Base-by-base conservation (phyloP, 2,888 invertebrate genomes). In the Drosophila fungiperda region DNA sequence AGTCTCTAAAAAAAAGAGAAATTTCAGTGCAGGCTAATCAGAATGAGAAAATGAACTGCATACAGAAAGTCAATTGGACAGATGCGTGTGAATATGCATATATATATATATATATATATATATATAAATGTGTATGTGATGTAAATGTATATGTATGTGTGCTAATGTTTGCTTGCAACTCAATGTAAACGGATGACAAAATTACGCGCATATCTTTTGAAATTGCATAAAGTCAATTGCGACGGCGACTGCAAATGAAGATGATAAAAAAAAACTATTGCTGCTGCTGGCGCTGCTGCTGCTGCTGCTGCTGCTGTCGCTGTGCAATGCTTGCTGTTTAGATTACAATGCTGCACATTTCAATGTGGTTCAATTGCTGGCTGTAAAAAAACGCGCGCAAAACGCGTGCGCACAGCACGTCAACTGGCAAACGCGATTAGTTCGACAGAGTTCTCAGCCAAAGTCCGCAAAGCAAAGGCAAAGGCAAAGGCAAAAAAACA, bases 321-420 rank as follows among this genome's bases (percentile, higher is more conserved):
- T 59, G 53, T 49, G 57, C 9, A 69, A 35, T 67, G 61, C 70
- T 50, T 63, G 62, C 33, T 55, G 58, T 9, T 35, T 11, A 29
- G 45, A 68, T 64, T 61, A 54, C 64, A 50, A 64, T 57, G 35
- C 35, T n/a, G 32, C 32, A 20, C 35, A 8, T 48, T 32, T 55
- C 12, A 26, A 33, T 36, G 20, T 23, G 33, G 20, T 45, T 35
- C 33, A 40, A 32, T 11, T 48, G 48, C 49, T 20, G 72, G 73
- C 72, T 29, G 29, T 29, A 29, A 57, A 65, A 73, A 73, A 65
- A 64, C 84, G 79, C 82, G 53, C 59, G 7, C 33, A 59, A 82
- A 76, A 85, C 85, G 83, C 85, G 64, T 78, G 85, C 78, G 78
- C 78, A 73, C 73, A 73, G 65, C 82, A 73, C 67, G 73, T 62